A percentile compares a stretch with the other conserved stretches of the same genome.
Conservation (phyloP, 2,113 vertebrate genomes). For the Sterna hirundo region DNA sequence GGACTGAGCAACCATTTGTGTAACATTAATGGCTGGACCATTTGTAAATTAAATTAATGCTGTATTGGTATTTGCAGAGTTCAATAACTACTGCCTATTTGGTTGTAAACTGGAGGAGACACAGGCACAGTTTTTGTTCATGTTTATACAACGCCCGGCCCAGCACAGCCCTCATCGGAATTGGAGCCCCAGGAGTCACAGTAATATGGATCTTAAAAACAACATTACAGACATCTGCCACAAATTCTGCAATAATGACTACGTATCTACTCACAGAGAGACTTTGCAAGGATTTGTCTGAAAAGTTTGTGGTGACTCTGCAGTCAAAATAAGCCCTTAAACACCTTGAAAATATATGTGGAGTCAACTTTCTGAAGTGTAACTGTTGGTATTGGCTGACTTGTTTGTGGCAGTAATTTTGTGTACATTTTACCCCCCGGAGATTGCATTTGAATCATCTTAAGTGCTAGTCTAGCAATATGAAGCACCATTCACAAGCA, state of each 20-base stretch:
- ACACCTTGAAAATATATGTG: neutral
- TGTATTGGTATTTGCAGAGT: neutral
- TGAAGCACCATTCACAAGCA: neutral
- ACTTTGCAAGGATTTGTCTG: neutral
- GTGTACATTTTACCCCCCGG: neutral
- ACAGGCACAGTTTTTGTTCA: neutral
- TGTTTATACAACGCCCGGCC: neutral
- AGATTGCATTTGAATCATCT: neutral
- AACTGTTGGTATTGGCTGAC: neutral
- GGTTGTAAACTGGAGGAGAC: neutral
- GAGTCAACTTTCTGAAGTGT: neutral
- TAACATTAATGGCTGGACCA: neutral
- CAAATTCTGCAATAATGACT: neutral
- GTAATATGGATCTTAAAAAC: neutral
- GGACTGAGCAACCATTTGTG: neutral
- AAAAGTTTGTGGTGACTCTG: neutral
- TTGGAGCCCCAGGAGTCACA: neutral
- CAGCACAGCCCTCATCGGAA: neutral
- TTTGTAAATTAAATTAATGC: slow-evolving; percentile 14
- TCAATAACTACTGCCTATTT: neutral
- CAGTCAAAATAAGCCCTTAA: neutral
- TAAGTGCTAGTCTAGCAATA: neutral
- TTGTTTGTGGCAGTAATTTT: neutral
- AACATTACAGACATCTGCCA: neutral
- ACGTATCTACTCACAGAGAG: neutral